A percentile compares a stretch with the other conserved stretches of the same genome.
Evolutionary conservation across 1,140 invertebrate species (phyloP).

Genomic region (Drosophila athabasca): DNA sequence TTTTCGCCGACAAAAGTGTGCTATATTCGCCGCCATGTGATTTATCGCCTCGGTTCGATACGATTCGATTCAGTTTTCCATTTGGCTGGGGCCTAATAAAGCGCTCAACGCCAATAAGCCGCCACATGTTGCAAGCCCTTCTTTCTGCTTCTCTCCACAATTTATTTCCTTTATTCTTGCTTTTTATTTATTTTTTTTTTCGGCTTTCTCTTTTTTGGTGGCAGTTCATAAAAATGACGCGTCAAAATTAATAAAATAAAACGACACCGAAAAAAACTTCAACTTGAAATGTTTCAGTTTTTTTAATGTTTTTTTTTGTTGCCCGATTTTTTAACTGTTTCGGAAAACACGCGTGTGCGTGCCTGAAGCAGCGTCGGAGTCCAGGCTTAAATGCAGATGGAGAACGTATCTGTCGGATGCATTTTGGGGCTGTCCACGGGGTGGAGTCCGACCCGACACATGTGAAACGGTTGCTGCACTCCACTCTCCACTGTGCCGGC

Average conservation of each 20-base stretch:
- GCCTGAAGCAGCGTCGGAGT: conserved; percentile 57
- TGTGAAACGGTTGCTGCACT: conserved; percentile 49
- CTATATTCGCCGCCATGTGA: conserved; percentile 13
- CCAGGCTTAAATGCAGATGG: conserved; percentile 23
- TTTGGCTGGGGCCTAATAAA: conserved; percentile 61
- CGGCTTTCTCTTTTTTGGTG: conserved; percentile 32
- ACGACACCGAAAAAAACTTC: not conserved
- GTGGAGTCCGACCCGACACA: conserved; percentile 45
- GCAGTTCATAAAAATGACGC: conserved; percentile 40
- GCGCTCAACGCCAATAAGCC: conserved; percentile 59
- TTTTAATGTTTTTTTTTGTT: not conserved
- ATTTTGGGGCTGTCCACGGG: conserved; percentile 51
- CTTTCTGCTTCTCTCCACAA: conserved; percentile 11
- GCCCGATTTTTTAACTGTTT: conserved; percentile 36
- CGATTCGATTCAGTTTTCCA: conserved; percentile 22
- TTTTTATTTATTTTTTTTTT: conserved; percentile 5
- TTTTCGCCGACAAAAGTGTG: not conserved
- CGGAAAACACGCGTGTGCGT: conserved; percentile 70
- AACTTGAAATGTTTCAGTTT: conserved; percentile 27
- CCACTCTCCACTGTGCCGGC: conserved; percentile 18
- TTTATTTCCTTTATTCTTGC: conserved; percentile 22
- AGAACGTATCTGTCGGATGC: conserved; percentile 71
- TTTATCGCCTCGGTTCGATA: conserved; percentile 26
- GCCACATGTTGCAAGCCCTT: conserved; percentile 51
- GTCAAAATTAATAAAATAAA: conserved; percentile 69